Conservation (phyloP, 2,888 invertebrate genomes). For the Lamellibrachia satsuma region DNA sequence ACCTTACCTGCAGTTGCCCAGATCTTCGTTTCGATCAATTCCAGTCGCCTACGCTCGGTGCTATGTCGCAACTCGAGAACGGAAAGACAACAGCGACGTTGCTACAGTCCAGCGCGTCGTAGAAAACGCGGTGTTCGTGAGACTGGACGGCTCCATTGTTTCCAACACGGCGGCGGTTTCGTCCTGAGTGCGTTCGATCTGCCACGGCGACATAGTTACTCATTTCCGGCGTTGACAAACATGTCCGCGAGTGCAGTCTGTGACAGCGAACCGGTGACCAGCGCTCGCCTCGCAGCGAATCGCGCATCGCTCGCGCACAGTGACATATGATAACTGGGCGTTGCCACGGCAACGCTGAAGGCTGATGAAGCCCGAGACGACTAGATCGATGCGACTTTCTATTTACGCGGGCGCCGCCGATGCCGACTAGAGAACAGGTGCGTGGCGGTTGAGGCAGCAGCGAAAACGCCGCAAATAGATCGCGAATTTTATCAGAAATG, state of each 20-base stretch:
- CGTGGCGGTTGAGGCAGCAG: background rate
- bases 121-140: background rate
- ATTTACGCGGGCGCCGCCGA: background rate
- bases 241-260: background rate
- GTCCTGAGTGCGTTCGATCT: background rate
- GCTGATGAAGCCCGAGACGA: background rate
- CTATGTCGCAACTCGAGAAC: background rate
- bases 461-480: background rate
- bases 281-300: background rate
- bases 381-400: background rate
- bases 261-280: background rate
- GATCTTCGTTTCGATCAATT: background rate
- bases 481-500: background rate
- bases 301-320: conserved; percentile 13
- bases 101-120: background rate
- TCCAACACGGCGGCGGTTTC: background rate
- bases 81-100: background rate
- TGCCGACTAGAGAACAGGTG: background rate
- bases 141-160: background rate
- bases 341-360: conserved; percentile 6
- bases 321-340: background rate
- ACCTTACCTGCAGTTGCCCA: background rate
- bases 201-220: background rate
- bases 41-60: background rate
- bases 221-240: conserved; percentile 6